Evolutionary conservation across 2,888 invertebrate species (phyloP).

Genomic region (Harpagoxenus sublaevis): DNA sequence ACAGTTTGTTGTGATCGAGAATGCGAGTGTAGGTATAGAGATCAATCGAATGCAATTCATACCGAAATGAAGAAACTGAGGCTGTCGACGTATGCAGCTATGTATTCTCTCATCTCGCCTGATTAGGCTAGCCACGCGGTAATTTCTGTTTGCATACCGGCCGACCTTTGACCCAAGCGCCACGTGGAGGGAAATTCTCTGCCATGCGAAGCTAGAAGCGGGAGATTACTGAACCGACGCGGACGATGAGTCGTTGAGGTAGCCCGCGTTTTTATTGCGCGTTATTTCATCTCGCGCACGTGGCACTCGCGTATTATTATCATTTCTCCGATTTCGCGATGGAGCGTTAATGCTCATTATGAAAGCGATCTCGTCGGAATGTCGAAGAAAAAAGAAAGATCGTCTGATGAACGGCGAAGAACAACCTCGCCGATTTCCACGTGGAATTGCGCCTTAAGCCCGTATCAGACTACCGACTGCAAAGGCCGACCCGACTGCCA

Average conservation of each 20-base stretch:
- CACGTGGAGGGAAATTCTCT: constrained; percentile 20
- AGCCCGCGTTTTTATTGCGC: constrained; percentile 40
- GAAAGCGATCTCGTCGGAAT: constrained; percentile 43
- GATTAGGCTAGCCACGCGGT: constrained; percentile 42
- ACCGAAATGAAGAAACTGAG: constrained; percentile 8
- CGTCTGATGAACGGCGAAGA: not conserved
- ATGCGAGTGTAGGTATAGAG: not conserved
- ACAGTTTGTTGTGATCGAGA: not conserved
- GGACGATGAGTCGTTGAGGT: not conserved
- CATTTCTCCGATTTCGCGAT: constrained; percentile 21
- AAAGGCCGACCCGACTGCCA: no score
- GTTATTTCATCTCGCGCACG: constrained; percentile 44
- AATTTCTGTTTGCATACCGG: constrained; percentile 23
- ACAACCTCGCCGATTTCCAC: not conserved
- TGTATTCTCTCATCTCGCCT: constrained; percentile 44
- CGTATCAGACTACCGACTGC: no score
- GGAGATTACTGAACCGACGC: not conserved
- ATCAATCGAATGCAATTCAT: not conserved
- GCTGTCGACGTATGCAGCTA: not conserved
- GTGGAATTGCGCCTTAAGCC: not conserved
- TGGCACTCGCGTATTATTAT: not conserved
- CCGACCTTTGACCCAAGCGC: constrained; percentile 27
- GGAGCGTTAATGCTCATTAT: constrained; percentile 52
- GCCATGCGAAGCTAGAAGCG: not conserved
- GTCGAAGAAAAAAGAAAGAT: not conserved